Percentiles rank a stretch among this genome's conserved stretches.
Conservation (phyloP, 2,888 invertebrate species). For the Diaprepes abbreviatus region DNA sequence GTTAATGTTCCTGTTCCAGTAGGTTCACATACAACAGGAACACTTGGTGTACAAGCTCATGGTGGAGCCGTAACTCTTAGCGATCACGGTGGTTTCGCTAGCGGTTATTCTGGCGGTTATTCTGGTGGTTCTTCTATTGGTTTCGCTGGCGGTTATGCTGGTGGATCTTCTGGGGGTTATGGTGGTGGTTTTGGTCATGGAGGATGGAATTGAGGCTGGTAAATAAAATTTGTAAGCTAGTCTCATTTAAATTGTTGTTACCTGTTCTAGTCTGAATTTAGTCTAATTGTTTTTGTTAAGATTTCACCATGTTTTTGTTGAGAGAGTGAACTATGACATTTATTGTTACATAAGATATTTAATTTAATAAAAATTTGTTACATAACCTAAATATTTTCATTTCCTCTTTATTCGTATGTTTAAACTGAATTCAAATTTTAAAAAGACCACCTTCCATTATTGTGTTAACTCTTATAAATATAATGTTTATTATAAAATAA, state of each 20-base stretch:
- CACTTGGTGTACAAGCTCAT: constrained; percentile 48
- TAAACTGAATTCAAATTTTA: too few relatives aligned
- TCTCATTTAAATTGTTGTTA: constrained; percentile 2
- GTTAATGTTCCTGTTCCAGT: constrained; percentile 61
- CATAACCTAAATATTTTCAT: too few relatives aligned
- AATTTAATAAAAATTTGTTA: constrained; percentile 5
- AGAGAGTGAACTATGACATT: not conserved
- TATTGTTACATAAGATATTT: not conserved
- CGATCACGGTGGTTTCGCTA: constrained; percentile 40
- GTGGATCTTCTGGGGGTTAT: not conserved
- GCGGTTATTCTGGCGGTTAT: constrained; percentile 15
- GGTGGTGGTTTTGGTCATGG: not conserved
- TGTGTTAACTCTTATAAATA: too few relatives aligned
- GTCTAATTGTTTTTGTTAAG: constrained; percentile 20
- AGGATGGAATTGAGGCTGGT: constrained; percentile 15
- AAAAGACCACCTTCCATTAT: too few relatives aligned
- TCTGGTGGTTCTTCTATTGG: not conserved
- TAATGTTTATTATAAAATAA: too few relatives aligned
- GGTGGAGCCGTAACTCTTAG: constrained; percentile 38
- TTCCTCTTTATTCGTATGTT: too few relatives aligned
- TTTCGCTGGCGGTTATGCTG: too few relatives aligned
- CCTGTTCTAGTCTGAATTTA: constrained; percentile 44
- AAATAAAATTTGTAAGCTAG: not conserved
- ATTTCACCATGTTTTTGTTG: not conserved
- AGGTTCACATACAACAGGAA: constrained; percentile 51